These are phyloP conservation scores for Acrobasis consociella DNA, from an alignment of 2,888 invertebrate genomes.

Conservation along the genomic window DNA sequence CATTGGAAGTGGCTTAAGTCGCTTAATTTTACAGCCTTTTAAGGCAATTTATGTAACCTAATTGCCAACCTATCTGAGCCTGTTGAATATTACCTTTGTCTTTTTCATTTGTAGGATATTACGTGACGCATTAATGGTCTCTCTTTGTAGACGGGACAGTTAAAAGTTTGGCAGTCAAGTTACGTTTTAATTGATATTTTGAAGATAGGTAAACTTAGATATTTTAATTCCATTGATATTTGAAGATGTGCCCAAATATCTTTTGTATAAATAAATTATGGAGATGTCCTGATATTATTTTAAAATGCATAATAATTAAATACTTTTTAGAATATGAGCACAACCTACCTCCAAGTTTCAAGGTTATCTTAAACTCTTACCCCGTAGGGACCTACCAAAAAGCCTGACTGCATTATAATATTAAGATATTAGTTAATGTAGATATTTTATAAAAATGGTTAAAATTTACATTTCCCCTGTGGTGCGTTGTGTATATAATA, in stretches of 20 bases:
- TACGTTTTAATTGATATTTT: constrained; percentile 15
- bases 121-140: not conserved
- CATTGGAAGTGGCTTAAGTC: constrained; percentile 56
- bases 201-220: not conserved
- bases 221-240: constrained; percentile 19
- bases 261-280: constrained; percentile 33
- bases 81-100: not conserved
- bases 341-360: constrained; percentile 71
- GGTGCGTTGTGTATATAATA: constrained; percentile 65
- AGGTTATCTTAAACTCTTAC: constrained; percentile 50
- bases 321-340: constrained; percentile 50
- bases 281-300: constrained; percentile 30
- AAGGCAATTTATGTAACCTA: not conserved
- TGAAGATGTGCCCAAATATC: constrained; percentile 29
- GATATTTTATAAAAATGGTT: constrained; percentile 39
- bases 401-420: constrained; percentile 62
- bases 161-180: not conserved
- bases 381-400: constrained; percentile 70
- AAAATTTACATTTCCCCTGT: constrained; percentile 46
- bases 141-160: not conserved
- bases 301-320: constrained; percentile 52
- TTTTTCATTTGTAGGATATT: not conserved
- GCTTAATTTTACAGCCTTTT: not conserved
- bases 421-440: constrained; percentile 46
- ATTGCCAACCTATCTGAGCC: not conserved